These are phyloP conservation scores for Philhelius pedissequus DNA, from an alignment of 2,888 invertebrate genomes.

Conservation along the genomic window DNA sequence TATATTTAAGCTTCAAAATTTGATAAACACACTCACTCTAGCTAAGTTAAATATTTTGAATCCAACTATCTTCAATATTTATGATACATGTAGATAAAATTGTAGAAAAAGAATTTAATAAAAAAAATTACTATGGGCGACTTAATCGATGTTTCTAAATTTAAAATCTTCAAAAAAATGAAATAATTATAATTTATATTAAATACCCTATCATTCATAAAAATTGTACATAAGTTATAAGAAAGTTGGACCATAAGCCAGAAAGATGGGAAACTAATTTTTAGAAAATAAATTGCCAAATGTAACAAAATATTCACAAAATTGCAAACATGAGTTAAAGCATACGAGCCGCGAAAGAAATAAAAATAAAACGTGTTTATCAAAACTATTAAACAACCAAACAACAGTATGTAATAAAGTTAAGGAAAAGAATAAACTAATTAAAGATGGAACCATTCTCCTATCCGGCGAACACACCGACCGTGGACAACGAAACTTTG, in stretches of 20 bases:
- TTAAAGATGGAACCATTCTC: too few species aligned
- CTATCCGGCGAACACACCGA: too few species aligned
- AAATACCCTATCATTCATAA: too few species aligned
- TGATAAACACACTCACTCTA: background rate
- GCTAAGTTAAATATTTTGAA: background rate
- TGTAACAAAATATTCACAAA: background rate
- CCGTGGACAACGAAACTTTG: background rate
- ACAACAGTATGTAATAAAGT: background rate
- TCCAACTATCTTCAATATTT: background rate
- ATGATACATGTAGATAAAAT: background rate
- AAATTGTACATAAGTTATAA: too few species aligned
- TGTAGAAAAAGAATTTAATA: background rate
- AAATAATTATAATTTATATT: too few species aligned
- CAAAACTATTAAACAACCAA: too few species aligned
- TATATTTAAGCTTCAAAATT: background rate
- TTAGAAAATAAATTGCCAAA: background rate
- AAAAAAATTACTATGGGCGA: too few species aligned
- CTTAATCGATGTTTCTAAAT: too few species aligned
- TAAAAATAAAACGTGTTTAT: too few species aligned
- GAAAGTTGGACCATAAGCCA: too few species aligned
- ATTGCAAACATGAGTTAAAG: background rate
- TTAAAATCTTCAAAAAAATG: too few species aligned
- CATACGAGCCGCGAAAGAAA: background rate
- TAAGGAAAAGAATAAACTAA: background rate
- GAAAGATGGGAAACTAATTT: too few species aligned